Evolutionary conservation across 2,888 invertebrate species (phyloP), one percentile per base, ranked within the genome.

Genomic region (Opisthograptis luteolata): DNA sequence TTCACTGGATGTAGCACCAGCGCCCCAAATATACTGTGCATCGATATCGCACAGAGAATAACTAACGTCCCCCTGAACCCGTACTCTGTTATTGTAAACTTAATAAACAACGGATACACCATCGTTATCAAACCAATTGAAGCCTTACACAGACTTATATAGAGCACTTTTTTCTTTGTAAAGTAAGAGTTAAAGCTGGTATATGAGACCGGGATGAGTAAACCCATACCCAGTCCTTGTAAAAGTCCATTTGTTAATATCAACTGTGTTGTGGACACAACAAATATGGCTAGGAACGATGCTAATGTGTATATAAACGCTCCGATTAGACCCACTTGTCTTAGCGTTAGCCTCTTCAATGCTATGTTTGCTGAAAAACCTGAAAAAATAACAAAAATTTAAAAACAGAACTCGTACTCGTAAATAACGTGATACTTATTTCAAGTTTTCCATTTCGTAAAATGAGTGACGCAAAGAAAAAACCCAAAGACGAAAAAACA

Each of bases 121-220:
- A 95, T 95, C 2, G 92, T 92, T 4, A 93, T 93, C 41, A 94
- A 68, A 0, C 94, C 94, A 73, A 95, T 93, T 0, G 94, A 83
- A 0, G 94, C 93, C 81, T 96, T 95, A 40, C 94, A 93, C 4
- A 94, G 79, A 68, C 94, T 94, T 84, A 95, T 92, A 83, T 95
- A 94, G 64, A 94, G 91, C 7, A 94, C 92, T 60, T 95, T 90
- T 73, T 92, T 94, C 78, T 93, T 92, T 10, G 94, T 92, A 62
- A 96, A 96, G 66, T 95, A 96, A 52, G 93, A 92, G 67, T 95
- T 95, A 64, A 96, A 94, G 47, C 94, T 93, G 0, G 95, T 94
- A 63, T 94, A 94, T 0, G 93, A 91, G 25, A 95, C 92, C n/a
- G 95, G 95, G 62, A 95, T 90, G 64, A 95, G 93, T 2, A 96